Percentiles rank a stretch among this genome's conserved stretches.
Conservation (phyloP, 2,113 vertebrate species). For the Pelobates fuscus region DNA sequence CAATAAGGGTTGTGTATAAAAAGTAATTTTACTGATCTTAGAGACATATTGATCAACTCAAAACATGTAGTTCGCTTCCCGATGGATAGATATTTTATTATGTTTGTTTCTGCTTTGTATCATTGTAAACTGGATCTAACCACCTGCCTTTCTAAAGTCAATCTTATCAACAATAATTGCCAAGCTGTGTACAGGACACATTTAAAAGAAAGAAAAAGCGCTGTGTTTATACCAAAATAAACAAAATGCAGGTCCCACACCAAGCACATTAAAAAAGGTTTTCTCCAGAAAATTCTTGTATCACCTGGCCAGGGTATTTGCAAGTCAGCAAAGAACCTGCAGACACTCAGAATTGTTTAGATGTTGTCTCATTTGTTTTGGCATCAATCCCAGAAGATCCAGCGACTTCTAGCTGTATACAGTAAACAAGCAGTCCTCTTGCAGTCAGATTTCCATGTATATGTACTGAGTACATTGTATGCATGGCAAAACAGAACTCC, state of each 20-base stretch:
- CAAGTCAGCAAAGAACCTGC: constrained; percentile 18
- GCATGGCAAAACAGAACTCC: neutral
- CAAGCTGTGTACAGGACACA: neutral
- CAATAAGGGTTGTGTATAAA: too few species aligned
- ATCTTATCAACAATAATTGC: neutral
- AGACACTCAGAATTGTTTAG: neutral
- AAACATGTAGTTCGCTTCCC: too few species aligned
- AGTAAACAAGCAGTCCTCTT: neutral
- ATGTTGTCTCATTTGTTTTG: constrained; percentile 34
- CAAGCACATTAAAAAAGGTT: constrained; percentile 1
- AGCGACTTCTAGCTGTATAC: constrained; percentile 21
- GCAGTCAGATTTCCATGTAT: constrained; percentile 18
- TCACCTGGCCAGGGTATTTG: neutral
- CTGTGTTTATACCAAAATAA: neutral
- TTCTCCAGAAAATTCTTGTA: constrained; percentile 4
- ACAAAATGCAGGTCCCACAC: neutral
- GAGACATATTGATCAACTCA: too few species aligned
- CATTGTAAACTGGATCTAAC: too few species aligned
- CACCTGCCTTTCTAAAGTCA: neutral
- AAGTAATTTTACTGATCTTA: too few species aligned
- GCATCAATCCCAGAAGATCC: neutral
- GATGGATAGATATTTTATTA: too few species aligned
- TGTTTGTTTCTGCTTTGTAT: too few species aligned
- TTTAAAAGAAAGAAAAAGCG: neutral
- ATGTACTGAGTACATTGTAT: constrained; percentile 2